phyloP scores from a whole-genome alignment of 1,140 invertebrate genomes.

The Halesus radiatus region DNA sequence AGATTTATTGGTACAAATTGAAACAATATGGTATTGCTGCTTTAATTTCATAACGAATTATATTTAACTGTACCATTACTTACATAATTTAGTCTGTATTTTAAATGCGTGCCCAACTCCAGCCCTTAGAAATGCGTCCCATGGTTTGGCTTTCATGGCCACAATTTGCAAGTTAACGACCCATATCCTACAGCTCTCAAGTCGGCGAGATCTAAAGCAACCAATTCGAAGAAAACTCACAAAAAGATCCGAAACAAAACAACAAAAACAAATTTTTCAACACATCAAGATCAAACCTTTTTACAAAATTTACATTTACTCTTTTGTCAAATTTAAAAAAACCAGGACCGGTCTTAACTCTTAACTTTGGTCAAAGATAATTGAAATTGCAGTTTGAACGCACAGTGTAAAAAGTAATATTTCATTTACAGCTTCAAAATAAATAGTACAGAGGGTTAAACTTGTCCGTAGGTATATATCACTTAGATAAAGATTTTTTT shows the following conservation, averaged over 20 bases:
- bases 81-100: background rate
- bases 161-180: slow-evolving; percentile 39
- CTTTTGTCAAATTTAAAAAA: background rate
- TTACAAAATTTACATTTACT: background rate
- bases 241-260: background rate
- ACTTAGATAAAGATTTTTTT: background rate
- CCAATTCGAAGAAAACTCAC: background rate
- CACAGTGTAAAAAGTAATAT: background rate
- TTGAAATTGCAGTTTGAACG: background rate
- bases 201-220: background rate
- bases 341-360: background rate
- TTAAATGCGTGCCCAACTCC: background rate
- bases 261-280: background rate
- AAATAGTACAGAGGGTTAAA: no score
- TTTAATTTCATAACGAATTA: no score
- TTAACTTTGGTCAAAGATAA: slow-evolving; percentile 3
- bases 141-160: slow-evolving; percentile 22
- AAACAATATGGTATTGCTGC: no score
- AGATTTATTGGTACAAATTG: no score
- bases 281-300: background rate
- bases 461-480: no score
- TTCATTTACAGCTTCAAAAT: background rate
- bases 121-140: slow-evolving; percentile 1
- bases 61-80: no score
- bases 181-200: slow-evolving; percentile 11